Percentiles rank a stretch among this genome's conserved stretches.
Conservation (phyloP, 2,797 vertebrate genomes). For the Manis javanica region DNA sequence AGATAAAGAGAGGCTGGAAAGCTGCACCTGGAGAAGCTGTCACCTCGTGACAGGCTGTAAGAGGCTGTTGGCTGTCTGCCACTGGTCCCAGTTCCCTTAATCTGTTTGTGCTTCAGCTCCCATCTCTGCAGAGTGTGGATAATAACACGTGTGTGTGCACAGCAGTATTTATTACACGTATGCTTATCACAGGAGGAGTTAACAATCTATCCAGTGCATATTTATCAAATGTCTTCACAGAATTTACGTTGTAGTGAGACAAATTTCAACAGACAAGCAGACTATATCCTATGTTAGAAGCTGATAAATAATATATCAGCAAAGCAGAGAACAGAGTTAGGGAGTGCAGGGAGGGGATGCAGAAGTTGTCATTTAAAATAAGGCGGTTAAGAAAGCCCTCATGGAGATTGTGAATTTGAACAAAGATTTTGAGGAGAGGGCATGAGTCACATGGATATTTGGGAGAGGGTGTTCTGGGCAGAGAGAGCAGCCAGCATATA, state of each 20-base stretch:
- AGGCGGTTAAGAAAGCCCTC: background rate
- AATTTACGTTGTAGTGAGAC: background rate
- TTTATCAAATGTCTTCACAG: background rate
- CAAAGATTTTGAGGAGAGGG: background rate
- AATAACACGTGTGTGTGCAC: background rate
- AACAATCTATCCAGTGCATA: background rate
- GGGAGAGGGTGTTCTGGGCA: background rate
- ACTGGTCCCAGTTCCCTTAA: background rate
- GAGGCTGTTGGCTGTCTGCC: too few species aligned
- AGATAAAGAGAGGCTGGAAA: background rate
- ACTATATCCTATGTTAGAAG: background rate
- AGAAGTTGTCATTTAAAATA: background rate
- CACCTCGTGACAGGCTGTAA: too few species aligned
- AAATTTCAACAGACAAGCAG: background rate
- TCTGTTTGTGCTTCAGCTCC: too few species aligned
- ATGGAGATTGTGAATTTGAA: background rate
- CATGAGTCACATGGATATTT: fast-evolving
- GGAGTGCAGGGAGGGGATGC: too few species aligned
- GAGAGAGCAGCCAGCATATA: too few species aligned
- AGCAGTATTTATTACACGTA: background rate
- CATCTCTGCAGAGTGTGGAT: background rate
- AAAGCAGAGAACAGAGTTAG: background rate
- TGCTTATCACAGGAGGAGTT: background rate
- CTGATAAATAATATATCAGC: background rate
- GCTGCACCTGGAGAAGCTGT: background rate